Evolutionary conservation across 2,113 vertebrate species (phyloP).

Genomic region (Caranx melampygus): DNA sequence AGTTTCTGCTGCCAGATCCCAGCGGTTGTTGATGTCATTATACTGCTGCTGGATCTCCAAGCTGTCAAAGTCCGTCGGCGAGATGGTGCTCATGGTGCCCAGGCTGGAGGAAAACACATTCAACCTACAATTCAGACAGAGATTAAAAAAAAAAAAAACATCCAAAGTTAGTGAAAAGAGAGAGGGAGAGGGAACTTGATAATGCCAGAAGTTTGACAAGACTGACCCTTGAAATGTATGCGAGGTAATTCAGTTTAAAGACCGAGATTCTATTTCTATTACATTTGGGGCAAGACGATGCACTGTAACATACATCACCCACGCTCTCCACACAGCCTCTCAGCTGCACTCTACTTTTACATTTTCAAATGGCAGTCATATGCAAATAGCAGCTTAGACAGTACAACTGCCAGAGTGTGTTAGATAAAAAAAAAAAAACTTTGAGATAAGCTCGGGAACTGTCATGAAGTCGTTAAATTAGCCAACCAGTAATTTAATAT

Average conservation of each 20-base stretch:
- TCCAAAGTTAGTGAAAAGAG: conserved; percentile 17
- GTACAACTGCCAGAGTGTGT: conserved; percentile 46
- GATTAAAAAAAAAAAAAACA: conserved; percentile 15
- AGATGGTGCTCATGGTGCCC: conserved; percentile 91
- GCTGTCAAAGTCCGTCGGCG: conserved; percentile 94
- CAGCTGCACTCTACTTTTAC: conserved; percentile 44
- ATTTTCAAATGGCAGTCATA: conserved; percentile 35
- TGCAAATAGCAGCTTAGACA: conserved; percentile 57
- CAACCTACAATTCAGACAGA: conserved; percentile 72
- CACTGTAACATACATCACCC: conserved; percentile 15
- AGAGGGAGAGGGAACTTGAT: neutral
- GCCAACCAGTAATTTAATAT: too few relatives aligned
- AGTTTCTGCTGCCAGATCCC: conserved; percentile 90
- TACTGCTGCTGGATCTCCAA: conserved; percentile 97
- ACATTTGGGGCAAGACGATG: neutral
- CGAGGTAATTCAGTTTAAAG: conserved; percentile 4
- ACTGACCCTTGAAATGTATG: conserved; percentile 20
- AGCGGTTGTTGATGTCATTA: conserved; percentile 96
- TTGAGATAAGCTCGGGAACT: conserved; percentile 54
- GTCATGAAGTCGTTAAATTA: conserved; percentile 24
- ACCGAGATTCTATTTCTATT: conserved; percentile 20
- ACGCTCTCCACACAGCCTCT: conserved; percentile 23
- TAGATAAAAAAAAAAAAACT: conserved; percentile 22
- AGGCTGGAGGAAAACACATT: conserved; percentile 73
- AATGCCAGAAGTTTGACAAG: neutral